A percentile compares a stretch with the other conserved stretches of the same genome.
Evolutionary conservation across 2,888 invertebrate species (phyloP).

Genomic region (Pristionchus arcanus): DNA sequence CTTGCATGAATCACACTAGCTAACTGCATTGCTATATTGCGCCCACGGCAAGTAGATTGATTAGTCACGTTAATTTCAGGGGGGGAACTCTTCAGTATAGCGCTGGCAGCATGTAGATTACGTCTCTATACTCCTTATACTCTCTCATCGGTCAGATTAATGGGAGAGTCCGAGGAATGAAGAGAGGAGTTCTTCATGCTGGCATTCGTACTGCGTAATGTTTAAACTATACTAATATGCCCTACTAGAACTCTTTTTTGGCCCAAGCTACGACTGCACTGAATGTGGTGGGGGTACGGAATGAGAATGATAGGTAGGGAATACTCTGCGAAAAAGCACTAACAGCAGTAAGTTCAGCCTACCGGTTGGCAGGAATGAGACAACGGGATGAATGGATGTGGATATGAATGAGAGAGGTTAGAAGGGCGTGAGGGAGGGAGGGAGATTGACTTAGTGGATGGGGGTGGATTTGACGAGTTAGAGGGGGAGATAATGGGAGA

Average conservation of each 20-base stretch:
- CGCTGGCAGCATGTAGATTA: too few relatives aligned
- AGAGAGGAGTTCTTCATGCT: too few relatives aligned
- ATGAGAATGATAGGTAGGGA: too few relatives aligned
- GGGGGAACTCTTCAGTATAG: background rate
- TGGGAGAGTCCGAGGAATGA: too few relatives aligned
- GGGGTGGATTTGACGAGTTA: constrained; percentile 16
- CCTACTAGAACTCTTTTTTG: too few relatives aligned
- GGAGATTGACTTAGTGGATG: constrained; percentile 25
- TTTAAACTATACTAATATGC: too few relatives aligned
- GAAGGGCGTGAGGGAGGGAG: background rate
- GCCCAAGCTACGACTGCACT: too few relatives aligned
- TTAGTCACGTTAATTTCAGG: background rate
- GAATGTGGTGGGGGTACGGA: too few relatives aligned
- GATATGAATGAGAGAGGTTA: constrained; percentile 6
- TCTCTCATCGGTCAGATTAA: too few relatives aligned
- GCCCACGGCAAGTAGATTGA: background rate
- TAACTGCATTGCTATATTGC: background rate
- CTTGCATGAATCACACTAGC: background rate
- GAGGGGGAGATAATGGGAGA: constrained; percentile 24
- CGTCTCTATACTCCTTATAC: too few relatives aligned
- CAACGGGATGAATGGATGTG: background rate
- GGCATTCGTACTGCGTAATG: too few relatives aligned
- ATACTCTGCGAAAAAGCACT: too few relatives aligned
- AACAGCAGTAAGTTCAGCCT: background rate
- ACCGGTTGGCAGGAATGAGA: background rate